Conservation (phyloP, 2,113 vertebrate genomes). For the Aegithalos caudatus region DNA sequence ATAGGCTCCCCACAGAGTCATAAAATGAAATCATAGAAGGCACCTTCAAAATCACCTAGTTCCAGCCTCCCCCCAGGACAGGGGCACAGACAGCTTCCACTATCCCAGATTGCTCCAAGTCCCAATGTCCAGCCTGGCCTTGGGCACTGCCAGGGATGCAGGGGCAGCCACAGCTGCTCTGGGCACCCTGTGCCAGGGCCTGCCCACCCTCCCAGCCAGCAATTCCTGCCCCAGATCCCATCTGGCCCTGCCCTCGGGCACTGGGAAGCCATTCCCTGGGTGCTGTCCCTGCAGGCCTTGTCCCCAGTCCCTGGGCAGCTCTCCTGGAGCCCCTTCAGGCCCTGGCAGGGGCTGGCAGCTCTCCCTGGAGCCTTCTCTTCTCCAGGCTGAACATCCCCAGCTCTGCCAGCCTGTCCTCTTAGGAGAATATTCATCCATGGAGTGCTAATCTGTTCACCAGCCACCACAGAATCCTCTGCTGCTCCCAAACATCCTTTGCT, state of each 20-base stretch:
- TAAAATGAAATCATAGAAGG: too few relatives aligned
- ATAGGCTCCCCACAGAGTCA: background rate
- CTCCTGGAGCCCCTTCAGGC: background rate
- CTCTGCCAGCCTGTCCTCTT: background rate
- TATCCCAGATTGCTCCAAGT: fast-evolving
- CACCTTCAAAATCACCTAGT: background rate
- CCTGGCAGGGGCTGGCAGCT: fast-evolving
- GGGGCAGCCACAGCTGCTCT: background rate
- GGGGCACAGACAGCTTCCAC: fast-evolving
- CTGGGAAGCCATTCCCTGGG: background rate
- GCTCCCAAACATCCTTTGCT: fast-evolving
- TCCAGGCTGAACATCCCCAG: fast-evolving
- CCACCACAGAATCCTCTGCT: background rate
- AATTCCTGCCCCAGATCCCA: background rate
- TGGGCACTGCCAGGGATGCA: fast-evolving
- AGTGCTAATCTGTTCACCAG: background rate
- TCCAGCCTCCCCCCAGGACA: background rate
- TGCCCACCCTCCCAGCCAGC: fast-evolving
- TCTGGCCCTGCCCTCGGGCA: background rate
- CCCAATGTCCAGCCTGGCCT: fast-evolving
- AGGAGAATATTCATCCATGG: background rate
- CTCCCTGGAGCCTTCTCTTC: background rate
- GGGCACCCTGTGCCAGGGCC: background rate
- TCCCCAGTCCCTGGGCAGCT: background rate
- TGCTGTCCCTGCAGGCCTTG: background rate